Evolutionary conservation across 2,797 vertebrate species (phyloP).

Genomic region (Dipus sagitta): DNA sequence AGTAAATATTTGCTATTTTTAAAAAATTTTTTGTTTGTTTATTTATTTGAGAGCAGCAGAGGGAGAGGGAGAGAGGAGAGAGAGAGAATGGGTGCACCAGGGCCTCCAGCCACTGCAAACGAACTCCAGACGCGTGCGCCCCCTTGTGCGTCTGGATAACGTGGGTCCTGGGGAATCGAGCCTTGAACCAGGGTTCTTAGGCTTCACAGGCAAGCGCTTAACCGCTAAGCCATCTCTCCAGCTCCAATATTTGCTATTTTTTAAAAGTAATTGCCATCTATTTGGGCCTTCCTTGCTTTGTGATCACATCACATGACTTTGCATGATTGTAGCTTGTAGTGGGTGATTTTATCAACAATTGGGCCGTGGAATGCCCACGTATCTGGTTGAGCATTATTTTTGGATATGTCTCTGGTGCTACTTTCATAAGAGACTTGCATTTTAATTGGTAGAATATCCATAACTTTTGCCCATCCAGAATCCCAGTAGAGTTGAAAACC

Average conservation of each 20-base stretch:
- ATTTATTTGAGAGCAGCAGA: no score
- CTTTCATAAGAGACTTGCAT: constrained; percentile 35
- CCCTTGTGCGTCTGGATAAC: no score
- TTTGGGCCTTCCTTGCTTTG: background rate
- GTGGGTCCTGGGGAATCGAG: no score
- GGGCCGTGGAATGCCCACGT: background rate
- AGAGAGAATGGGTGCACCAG: no score
- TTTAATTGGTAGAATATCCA: background rate
- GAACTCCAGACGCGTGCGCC: no score
- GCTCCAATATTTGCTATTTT: background rate
- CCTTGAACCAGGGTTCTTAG: no score
- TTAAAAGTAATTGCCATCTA: background rate
- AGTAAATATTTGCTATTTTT: constrained; percentile 18
- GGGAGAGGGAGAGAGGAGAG: no score
- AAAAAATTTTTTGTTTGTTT: background rate
- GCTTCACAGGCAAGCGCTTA: no score
- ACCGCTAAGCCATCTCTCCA: no score
- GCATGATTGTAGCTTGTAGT: background rate
- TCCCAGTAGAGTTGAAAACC: background rate
- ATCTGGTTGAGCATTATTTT: background rate
- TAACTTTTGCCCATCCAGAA: background rate
- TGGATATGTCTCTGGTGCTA: background rate
- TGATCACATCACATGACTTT: background rate
- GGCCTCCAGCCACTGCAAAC: no score
- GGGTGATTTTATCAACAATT: background rate